Percentiles rank a stretch among this genome's conserved stretches.
Conservation (phyloP, 2,888 invertebrate species). For the Macaria notata region DNA sequence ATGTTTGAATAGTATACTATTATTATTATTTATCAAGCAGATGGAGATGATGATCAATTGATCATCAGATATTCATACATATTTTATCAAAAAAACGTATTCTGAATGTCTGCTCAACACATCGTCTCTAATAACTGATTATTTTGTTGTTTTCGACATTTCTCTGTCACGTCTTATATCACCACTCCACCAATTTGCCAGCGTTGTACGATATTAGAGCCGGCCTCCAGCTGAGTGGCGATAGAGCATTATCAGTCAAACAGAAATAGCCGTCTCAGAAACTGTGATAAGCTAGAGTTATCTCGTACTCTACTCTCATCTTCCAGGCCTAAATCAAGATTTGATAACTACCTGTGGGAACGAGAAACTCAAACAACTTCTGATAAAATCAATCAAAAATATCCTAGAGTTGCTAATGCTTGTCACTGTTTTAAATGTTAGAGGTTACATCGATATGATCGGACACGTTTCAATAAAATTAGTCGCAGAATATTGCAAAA, state of each 20-base stretch:
- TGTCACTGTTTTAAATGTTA: neutral
- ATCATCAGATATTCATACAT: too few relatives aligned
- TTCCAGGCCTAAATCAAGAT: constrained; percentile 11
- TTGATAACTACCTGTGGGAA: constrained; percentile 18
- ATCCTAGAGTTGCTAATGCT: neutral
- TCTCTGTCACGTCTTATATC: too few relatives aligned
- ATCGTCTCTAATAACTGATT: too few relatives aligned
- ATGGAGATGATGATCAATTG: too few relatives aligned
- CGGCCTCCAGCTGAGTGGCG: constrained; percentile 9
- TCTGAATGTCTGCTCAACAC: too few relatives aligned
- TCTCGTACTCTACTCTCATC: constrained; percentile 8
- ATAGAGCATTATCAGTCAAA: constrained; percentile 17
- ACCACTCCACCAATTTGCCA: too few relatives aligned
- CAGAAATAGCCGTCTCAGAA: constrained; percentile 11
- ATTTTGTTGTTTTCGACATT: too few relatives aligned
- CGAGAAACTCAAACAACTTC: neutral
- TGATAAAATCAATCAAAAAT: constrained; percentile 3
- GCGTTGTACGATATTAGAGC: constrained; percentile 7
- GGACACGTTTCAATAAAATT: constrained; percentile 1
- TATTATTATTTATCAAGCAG: too few relatives aligned
- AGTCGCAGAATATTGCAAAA: neutral
- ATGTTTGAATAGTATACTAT: too few relatives aligned
- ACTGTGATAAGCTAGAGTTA: constrained; percentile 18
- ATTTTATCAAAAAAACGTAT: too few relatives aligned
- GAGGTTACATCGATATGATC: neutral